Percentiles rank a stretch among this genome's conserved stretches.
These are phyloP conservation scores for Neomicropteryx cornuta DNA, from an alignment of 1,140 invertebrate species.

Conservation along the genomic window DNA sequence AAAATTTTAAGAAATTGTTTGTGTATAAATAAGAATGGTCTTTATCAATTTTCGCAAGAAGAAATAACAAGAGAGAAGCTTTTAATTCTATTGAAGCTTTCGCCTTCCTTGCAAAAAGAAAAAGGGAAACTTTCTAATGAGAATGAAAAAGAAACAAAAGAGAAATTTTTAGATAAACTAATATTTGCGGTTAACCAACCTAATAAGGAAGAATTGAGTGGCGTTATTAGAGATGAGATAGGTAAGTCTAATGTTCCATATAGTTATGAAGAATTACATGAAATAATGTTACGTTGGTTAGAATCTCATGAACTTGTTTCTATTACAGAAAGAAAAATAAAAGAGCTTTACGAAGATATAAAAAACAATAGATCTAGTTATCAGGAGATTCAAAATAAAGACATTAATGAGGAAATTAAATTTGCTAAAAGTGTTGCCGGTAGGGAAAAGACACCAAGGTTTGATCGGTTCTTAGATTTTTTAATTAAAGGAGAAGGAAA, in stretches of 20 bases:
- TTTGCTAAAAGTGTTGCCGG: constrained; percentile 12
- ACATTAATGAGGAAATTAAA: constrained; percentile 11
- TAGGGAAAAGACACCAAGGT: constrained; percentile 10
- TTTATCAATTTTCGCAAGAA: constrained; percentile 12
- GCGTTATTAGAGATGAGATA: constrained; percentile 13
- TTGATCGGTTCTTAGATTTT: constrained; percentile 12
- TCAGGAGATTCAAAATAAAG: constrained; percentile 8
- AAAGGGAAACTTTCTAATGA: constrained; percentile 9
- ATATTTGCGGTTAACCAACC: constrained; percentile 16
- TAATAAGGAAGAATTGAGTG: constrained; percentile 11
- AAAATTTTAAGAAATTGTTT: constrained; percentile 14
- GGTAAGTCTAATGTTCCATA: constrained; percentile 9
- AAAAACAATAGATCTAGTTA: constrained; percentile 10
- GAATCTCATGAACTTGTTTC: constrained; percentile 7
- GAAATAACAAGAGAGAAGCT: constrained; percentile 12
- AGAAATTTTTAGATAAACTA: constrained; percentile 16
- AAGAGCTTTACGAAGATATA: constrained; percentile 9
- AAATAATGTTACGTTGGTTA: constrained; percentile 7
- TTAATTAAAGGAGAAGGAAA: constrained; percentile 12
- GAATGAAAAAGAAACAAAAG: constrained; percentile 8
- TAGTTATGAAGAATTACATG: constrained; percentile 20
- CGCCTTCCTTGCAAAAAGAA: constrained; percentile 8
- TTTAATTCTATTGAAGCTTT: constrained; percentile 10
- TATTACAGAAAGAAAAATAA: constrained; percentile 6
- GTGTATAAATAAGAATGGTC: constrained; percentile 6